phyloP scores from a whole-genome alignment of 2,888 invertebrate genomes.

The Melanchra persicariae region DNA sequence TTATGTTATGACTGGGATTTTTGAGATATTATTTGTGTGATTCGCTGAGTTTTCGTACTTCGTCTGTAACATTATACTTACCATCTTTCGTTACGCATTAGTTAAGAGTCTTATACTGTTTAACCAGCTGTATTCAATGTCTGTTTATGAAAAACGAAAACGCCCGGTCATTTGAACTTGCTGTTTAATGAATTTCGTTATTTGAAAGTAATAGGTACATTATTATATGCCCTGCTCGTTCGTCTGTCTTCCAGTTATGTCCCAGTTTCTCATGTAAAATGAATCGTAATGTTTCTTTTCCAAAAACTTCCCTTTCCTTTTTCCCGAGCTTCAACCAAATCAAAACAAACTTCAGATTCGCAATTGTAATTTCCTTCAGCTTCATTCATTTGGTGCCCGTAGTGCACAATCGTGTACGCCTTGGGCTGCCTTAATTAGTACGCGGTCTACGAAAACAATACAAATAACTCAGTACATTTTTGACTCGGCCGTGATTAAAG shows the following conservation, averaged over 20 bases:
- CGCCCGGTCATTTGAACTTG: background rate
- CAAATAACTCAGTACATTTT: conserved; percentile 60
- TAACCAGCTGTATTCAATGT: background rate
- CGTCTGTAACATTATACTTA: conserved; percentile 23
- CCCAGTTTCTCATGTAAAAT: conserved; percentile 9
- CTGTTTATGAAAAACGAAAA: background rate
- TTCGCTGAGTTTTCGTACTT: conserved; percentile 34
- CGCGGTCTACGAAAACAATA: conserved; percentile 56
- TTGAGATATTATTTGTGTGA: conserved; percentile 44
- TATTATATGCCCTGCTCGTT: background rate
- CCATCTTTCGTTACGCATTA: background rate
- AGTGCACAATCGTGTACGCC: conserved; percentile 44
- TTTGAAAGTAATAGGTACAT: background rate
- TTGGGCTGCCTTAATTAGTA: conserved; percentile 59
- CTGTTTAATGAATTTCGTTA: background rate
- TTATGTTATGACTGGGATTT: conserved; percentile 47
- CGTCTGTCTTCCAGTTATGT: background rate
- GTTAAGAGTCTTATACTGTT: background rate
- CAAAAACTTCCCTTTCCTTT: conserved; percentile 13
- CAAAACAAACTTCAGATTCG: conserved; percentile 52
- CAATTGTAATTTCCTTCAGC: conserved; percentile 57
- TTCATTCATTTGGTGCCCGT: conserved; percentile 47
- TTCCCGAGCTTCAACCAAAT: conserved; percentile 33
- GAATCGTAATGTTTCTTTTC: conserved; percentile 16
- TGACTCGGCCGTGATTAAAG: conserved; percentile 62